A percentile compares a stretch with the other conserved stretches of the same genome.
Evolutionary conservation across 2,797 vertebrate genomes (phyloP).

Genomic region (Amblyopsis hoosieri): DNA sequence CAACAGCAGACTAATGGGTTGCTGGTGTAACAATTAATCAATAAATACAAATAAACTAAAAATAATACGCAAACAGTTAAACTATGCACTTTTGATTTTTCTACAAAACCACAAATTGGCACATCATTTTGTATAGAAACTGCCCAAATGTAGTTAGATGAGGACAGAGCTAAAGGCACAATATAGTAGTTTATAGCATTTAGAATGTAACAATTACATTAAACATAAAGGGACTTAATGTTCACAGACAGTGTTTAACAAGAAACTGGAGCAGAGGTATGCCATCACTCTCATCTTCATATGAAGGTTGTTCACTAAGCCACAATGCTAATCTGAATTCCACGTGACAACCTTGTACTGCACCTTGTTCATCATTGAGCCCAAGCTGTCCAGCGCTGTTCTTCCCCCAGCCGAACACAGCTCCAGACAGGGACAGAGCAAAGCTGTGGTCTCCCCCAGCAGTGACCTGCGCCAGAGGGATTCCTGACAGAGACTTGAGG

Average conservation of each 20-base stretch:
- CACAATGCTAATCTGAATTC: not conserved
- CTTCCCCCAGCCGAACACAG: slow-evolving; percentile 90
- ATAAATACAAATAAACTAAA: not conserved
- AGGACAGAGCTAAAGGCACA: too few species aligned
- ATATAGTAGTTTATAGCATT: too few species aligned
- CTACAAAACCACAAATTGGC: too few species aligned
- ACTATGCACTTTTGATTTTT: too few species aligned
- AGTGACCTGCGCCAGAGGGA: slow-evolving; percentile 87
- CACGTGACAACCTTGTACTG: not conserved
- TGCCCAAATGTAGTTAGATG: too few species aligned
- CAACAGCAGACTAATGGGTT: too few species aligned
- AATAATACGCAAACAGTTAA: not conserved
- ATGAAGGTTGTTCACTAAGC: not conserved
- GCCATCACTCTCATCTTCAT: too few species aligned
- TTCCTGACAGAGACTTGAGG: slow-evolving; percentile 85
- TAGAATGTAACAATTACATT: too few species aligned
- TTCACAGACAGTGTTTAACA: too few species aligned
- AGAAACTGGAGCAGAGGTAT: too few species aligned
- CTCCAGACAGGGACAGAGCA: slow-evolving; percentile 87
- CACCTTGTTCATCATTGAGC: slow-evolving; percentile 88
- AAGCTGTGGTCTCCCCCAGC: slow-evolving; percentile 91
- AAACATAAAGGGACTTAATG: too few species aligned
- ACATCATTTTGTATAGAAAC: too few species aligned
- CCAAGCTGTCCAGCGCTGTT: slow-evolving; percentile 89
- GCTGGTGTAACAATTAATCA: not conserved